A percentile compares a stretch with the other conserved stretches of the same genome.
These are phyloP conservation scores for Rhynchotus rufescens DNA, from an alignment of 2,797 vertebrate species.

Conservation along the genomic window DNA sequence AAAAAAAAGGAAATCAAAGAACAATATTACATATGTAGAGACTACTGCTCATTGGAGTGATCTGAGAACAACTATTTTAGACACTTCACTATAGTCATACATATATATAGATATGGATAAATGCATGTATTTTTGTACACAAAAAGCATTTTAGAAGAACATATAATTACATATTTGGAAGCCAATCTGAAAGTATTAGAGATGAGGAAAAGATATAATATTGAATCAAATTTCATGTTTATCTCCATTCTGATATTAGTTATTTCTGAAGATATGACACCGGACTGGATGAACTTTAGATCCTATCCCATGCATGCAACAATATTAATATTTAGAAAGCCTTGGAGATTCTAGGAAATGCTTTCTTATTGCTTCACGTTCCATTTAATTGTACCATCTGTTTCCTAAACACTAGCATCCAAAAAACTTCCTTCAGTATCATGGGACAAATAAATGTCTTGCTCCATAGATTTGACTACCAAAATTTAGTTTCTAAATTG, in stretches of 20 bases:
- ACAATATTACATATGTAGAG: background rate
- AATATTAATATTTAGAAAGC: background rate
- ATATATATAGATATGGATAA: background rate
- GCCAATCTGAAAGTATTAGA: background rate
- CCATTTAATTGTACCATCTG: background rate
- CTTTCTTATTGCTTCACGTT: slow-evolving; percentile 1
- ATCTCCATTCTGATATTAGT: background rate
- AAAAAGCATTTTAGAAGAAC: background rate
- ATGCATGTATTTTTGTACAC: background rate
- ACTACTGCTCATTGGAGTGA: background rate
- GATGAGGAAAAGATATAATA: background rate
- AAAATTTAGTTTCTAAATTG: slow-evolving; percentile 32
- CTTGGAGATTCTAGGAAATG: background rate
- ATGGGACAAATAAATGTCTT: background rate
- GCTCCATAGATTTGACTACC: background rate
- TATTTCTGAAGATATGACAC: background rate
- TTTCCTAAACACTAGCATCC: slow-evolving; percentile 45
- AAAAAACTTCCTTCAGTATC: slow-evolving; percentile 12
- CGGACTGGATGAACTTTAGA: background rate
- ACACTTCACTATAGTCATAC: background rate
- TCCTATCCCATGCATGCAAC: background rate
- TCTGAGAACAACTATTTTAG: background rate
- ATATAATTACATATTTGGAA: background rate
- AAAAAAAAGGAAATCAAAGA: background rate
- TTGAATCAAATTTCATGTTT: background rate